Percentiles rank a stretch among this genome's conserved stretches.
Conservation (phyloP, 2,113 vertebrate genomes). For the Manacus vitellinus region DNA sequence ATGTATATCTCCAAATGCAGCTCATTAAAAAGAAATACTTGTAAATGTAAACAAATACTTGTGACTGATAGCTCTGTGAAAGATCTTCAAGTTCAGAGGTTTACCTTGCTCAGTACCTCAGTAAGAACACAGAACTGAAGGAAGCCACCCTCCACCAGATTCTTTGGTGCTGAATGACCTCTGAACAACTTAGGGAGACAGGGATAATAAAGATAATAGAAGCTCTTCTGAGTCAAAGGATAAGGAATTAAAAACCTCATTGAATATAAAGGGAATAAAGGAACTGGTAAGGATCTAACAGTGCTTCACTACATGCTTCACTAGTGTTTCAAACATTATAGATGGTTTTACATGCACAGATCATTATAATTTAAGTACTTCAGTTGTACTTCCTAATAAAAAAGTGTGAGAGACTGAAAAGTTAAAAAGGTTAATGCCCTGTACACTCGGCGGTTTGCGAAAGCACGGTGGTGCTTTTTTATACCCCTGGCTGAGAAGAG, state of each 20-base stretch:
- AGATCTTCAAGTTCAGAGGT: not conserved
- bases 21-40: not conserved
- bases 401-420: not conserved
- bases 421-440: not conserved
- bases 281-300: not conserved
- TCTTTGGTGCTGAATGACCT: not conserved
- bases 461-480: not conserved
- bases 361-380: not conserved
- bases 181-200: not conserved
- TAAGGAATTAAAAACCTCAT: not conserved
- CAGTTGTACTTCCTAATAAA: not conserved
- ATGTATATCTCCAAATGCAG: not conserved
- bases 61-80: not conserved
- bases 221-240: not conserved
- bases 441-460: not conserved
- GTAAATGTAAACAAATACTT: not conserved
- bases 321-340: not conserved
- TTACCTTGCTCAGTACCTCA: not conserved
- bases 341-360: not conserved
- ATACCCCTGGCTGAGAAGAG: not conserved
- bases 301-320: not conserved
- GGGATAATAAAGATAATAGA: not conserved
- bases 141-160: not conserved
- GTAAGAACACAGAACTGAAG: not conserved
- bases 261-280: not conserved